Evolutionary conservation across 2,888 invertebrate species (phyloP), one percentile per base, ranked within the genome.

Genomic region (Phalera bucephala): DNA sequence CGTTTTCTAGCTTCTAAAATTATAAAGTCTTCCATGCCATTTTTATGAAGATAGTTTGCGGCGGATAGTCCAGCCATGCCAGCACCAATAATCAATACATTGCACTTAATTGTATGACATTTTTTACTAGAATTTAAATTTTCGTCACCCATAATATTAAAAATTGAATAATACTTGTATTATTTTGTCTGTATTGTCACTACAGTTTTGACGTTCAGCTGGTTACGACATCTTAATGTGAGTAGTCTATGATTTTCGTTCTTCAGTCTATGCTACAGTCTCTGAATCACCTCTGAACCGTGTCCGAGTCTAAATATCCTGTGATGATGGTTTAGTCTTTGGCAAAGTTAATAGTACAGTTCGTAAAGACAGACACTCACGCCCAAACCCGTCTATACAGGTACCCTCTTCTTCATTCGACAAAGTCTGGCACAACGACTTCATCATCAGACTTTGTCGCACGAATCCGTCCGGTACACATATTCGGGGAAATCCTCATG

Each of bases 21-120:
- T 73, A 93, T 91, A 80, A 95, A 96, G 83, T 96, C 93, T 47
- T 92, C 92, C 80, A 93, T 93, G 42, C 94, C 94, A 88, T 95
- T 95, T 82, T 95, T 95, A 8, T 93, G 75, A 49, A 97, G 91
- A 78, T 95, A 94, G 87, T 95, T 95, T 32, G 96, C 96, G 36
- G 96, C 96, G 30, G 96, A 94, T 33, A 97, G 83, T 27, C 97
- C 97, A 45, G 96, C 95, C 90, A 95, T 94, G 47, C 97, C 97
- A 56, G 93, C 96, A 30, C 97, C 97, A 63, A 97, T 92, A 65
- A 96, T 96, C 59, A 96, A 83, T 53, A 96, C 92, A 90, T 95
- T 95, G 64, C 91, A 93, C 70, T 89, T 91, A 63, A 76, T 80
- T 52, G 64, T 63, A 68, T 85, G 79, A 87, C 82, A 85, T 83